Base-by-base conservation (phyloP, 2,797 vertebrate genomes). In the Bradypus variegatus region DNA sequence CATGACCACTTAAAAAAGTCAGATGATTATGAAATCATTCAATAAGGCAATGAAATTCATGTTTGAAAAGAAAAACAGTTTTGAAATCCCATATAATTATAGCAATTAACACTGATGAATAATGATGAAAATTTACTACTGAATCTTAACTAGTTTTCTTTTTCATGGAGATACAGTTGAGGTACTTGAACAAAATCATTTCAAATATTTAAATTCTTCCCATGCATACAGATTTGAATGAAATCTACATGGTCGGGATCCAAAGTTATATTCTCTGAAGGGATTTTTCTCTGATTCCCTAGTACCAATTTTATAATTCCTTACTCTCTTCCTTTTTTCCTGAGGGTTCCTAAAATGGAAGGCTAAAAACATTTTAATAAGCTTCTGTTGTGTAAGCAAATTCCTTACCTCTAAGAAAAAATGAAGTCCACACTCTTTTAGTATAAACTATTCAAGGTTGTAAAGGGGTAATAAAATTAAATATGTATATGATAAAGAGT, bases 61-160 rank as follows among this genome's bases (percentile, higher is more conserved):
- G n/a, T 70, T 72, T 76, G n/a, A 86, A 65, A 91, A 82, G 18
- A 82, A 75, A 91, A 86, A 60, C 78, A 78, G 27, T 38, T 92
- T 77, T 29, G 8, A 89, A 89, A n/a, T 91, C 83, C 89, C 38
- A 72, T 19, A 21, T 60, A 82, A 73, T 69, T 77, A 14, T 38
- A 36, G 21, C 11, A 89, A 27, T 89, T 75, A 70, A 4, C 25
- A 21, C 65, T 91, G 55, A 15, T 76, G 83, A 89, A 62, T 90
- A 55, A 85, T 14, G 33, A 50, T 69, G 19, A 41, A 38, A 90
- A 58, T 33, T 93, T 87, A 27, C 50, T 50, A 53, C 31, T 78
- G 21, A 75, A 53, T 33, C 69, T 90, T 72, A 64, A 83, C 5
- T 29, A 14, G 1, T 16, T 67, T 81, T 87, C 33, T 16, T 65